Base-by-base conservation (phyloP, 2,113 vertebrate genomes). In the Polypterus bichir region DNA sequence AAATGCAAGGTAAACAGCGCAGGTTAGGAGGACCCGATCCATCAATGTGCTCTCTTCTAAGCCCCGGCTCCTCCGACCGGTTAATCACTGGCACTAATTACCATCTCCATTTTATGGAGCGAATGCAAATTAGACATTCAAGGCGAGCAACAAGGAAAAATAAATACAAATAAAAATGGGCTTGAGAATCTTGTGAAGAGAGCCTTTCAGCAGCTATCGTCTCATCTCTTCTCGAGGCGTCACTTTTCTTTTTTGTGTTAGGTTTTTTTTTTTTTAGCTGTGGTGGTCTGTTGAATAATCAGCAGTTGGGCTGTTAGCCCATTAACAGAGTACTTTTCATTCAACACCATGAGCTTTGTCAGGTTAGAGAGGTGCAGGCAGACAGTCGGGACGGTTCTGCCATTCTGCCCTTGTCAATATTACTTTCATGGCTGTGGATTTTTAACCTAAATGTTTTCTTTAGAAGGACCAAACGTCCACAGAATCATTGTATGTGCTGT, bases 21-120 rank as follows among this genome's bases (percentile, higher is more conserved):
- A 6, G 78, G 78, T 83, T 68, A 75, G 72, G n/a, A 64, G 74
- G 72, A 66, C 81, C 74, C 75, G 78, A 46, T 59, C 74, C 56
- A 85, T 77, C 83, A 79, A 84, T 86, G 86, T 85, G 82, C 77
- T 84, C 80, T 83, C 82, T 73, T 72, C 73, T 0, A 77, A 84
- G 81, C 76, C 62, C 63, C 78, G 73, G 79, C 78, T 75, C 79
- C 82, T 85, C 81, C 62, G 76, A 73, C 84, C 79, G 77, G 71
- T 83, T 89, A 83, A 89, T 90, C 86, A 88, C 82, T 76, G 68
- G 77, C 83, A 78, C 83, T 91, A 90, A 91, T 91, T 89, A 87
- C 81, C 81, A 69, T 81, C 78, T 69, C 59, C 64, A 48, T 68
- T 71, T 71, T 73, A 76, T 77, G 55, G 4, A 4, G 47, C 67